These are phyloP conservation scores for Antechinus stuartii DNA, from an alignment of 2,113 vertebrate species.

Conservation along the genomic window DNA sequence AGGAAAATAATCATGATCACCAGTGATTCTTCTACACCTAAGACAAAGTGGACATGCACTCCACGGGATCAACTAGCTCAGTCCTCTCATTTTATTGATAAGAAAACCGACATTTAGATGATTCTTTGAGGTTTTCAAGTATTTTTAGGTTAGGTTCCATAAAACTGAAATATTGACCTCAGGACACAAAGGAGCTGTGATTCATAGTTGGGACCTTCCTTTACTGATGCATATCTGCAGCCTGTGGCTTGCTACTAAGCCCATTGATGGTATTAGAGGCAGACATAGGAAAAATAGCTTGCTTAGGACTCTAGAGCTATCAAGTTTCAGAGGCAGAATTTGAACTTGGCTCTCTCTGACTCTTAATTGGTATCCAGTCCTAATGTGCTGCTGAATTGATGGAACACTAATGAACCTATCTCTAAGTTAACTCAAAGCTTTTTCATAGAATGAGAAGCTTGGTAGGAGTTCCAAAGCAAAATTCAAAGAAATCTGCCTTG, in stretches of 20 bases:
- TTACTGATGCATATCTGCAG: background rate
- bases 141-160: background rate
- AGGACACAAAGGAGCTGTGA: background rate
- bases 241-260: background rate
- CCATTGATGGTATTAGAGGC: background rate
- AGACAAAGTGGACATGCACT: background rate
- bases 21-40: background rate
- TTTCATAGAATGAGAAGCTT: background rate
- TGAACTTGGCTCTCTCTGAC: background rate
- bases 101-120: background rate
- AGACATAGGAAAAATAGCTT: background rate
- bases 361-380: background rate
- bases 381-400: background rate
- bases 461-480: background rate
- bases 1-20: background rate
- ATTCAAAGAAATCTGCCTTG: background rate
- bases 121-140: background rate
- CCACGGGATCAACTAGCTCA: background rate
- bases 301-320: background rate
- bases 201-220: background rate
- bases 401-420: background rate
- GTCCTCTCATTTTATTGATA: background rate
- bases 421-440: background rate
- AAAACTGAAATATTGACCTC: background rate
- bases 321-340: background rate